Base-by-base conservation (phyloP, 2,888 invertebrate species). In the Plebejus anna region DNA sequence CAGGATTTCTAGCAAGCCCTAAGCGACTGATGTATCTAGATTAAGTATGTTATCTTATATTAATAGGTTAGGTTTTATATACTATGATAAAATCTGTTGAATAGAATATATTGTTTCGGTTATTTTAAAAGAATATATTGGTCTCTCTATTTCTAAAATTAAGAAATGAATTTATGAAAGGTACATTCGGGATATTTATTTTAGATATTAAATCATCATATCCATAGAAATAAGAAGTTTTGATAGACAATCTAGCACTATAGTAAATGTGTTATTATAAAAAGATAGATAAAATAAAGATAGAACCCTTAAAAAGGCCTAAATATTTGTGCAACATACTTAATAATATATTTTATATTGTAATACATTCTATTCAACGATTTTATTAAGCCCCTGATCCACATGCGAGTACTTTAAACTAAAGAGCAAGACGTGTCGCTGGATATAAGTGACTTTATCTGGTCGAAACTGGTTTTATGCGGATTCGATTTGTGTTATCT, bases 21-120 rank as follows among this genome's bases (percentile, higher is more conserved):
- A 87, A 79, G 87, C 85, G 91, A 90, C 89, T 90, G 90, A 89
- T 84, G 86, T 85, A 83, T 87, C 76, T 83, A 88, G 89, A 88
- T 88, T 90, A 73, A 55, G 73, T 55, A 73, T 73, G 51, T 89
- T 90, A 79, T 88, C 81, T 84, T 78, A 79, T 83, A 86, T 85
- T 83, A 82, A 82, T 82, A 80, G 80, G 80, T 71, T 89, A 89
- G 88, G 84, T 80, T 85, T 88, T 87, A 75, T 88, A 85, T 84
- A 84, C 32, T 22, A 22, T 42, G 47, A 72, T 72, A 47, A 72
- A 72, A 51, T 72, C 47, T 47, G 22, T 85, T 7, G 42, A 72
- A 84, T 84, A 83, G 82, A 82, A 81, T 66, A 32, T 66, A 66
- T 66, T 66, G 36, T 66, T 66, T 28, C 28, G 61, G 28, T 47